Percentiles rank a stretch among this genome's conserved stretches.
Evolutionary conservation across 2,888 invertebrate species (phyloP).

Genomic region (Tillus elongatus): DNA sequence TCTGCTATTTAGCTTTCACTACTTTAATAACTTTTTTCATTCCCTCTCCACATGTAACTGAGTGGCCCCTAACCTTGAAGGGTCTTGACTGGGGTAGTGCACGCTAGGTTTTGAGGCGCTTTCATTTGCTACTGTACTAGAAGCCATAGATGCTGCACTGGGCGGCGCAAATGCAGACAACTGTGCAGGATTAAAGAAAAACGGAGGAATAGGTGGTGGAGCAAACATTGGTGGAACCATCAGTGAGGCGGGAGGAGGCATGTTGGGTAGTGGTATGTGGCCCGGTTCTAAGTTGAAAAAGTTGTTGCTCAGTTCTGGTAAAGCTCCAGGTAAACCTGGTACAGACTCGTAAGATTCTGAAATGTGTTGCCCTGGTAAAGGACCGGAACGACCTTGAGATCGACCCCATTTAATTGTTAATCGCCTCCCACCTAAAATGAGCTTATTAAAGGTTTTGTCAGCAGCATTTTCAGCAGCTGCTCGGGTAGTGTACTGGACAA

Average conservation of each 20-base stretch:
- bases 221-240: slow-evolving; percentile 50
- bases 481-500: slow-evolving; percentile 90
- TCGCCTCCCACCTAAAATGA: slow-evolving; percentile 71
- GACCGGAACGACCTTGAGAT: slow-evolving; percentile 69
- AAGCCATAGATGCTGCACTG: slow-evolving; percentile 22
- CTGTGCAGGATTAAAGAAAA: slow-evolving; percentile 42
- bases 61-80: slow-evolving; percentile 74
- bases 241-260: slow-evolving; percentile 42
- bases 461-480: slow-evolving; percentile 88
- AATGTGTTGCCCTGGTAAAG: slow-evolving; percentile 44
- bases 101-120: slow-evolving; percentile 47
- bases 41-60: slow-evolving; percentile 38
- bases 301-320: slow-evolving; percentile 57
- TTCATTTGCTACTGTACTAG: slow-evolving; percentile 39
- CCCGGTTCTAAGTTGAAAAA: slow-evolving; percentile 57
- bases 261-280: slow-evolving; percentile 41
- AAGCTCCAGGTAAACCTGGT: slow-evolving; percentile 65
- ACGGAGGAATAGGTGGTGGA: slow-evolving; percentile 49
- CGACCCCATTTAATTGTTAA: slow-evolving; percentile 98
- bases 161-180: slow-evolving; percentile 37
- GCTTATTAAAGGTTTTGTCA: slow-evolving; percentile 90
- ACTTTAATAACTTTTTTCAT: slow-evolving; percentile 21
- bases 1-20: too few species aligned
- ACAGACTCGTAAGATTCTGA: slow-evolving; percentile 59
- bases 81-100: slow-evolving; percentile 98